phyloP scores from a whole-genome alignment of 2,888 invertebrate genomes.

The Trachelus stipa region DNA sequence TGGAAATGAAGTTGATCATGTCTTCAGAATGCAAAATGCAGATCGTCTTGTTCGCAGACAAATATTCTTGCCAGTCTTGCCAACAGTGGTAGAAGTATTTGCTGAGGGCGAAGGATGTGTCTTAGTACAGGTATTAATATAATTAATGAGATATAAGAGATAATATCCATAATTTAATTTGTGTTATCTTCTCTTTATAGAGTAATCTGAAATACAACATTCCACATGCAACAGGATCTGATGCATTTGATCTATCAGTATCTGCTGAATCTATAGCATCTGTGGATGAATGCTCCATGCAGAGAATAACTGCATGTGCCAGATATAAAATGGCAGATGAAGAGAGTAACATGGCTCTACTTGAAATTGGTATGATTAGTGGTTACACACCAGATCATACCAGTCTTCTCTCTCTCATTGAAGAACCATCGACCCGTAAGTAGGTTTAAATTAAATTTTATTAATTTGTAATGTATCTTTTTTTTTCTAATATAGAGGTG shows the following conservation, averaged over 20 bases:
- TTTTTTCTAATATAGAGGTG: conserved; percentile 61
- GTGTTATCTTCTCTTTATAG: conserved; percentile 51
- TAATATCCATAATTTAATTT: no score
- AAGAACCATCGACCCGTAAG: conserved; percentile 65
- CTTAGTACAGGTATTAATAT: conserved; percentile 67
- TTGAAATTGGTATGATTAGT: conserved; percentile 74
- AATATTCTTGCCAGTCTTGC: conserved; percentile 64
- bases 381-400: conserved; percentile 74
- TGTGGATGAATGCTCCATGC: conserved; percentile 67
- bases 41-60: conserved; percentile 69
- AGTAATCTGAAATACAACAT: conserved; percentile 69
- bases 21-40: conserved; percentile 65
- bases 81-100: conserved; percentile 66
- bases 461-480: conserved; percentile 32
- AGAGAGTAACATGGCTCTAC: conserved; percentile 70
- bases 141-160: no score
- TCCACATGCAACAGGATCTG: conserved; percentile 65
- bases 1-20: conserved; percentile 63
- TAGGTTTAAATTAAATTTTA: conserved; percentile 8
- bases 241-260: conserved; percentile 69
- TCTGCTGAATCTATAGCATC: conserved; percentile 64
- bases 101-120: conserved; percentile 71
- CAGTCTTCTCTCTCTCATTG: conserved; percentile 70
- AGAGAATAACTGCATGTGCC: conserved; percentile 59
- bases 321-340: conserved; percentile 65